phyloP scores from a whole-genome alignment of 2,797 vertebrate species.

The Threskiornis aethiopicus region DNA sequence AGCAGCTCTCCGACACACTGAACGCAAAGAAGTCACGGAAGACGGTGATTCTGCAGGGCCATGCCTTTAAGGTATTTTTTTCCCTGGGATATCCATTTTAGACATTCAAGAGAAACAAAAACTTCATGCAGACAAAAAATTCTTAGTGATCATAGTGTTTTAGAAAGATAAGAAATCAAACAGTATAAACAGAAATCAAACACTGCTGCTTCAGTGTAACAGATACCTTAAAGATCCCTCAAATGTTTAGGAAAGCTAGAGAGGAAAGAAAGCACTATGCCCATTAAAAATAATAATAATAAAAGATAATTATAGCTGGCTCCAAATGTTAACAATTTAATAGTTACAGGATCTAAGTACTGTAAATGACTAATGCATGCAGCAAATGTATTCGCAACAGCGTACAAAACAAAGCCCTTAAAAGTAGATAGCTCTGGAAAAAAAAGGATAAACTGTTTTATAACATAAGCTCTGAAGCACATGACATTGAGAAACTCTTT shows the following conservation, averaged over 20 bases:
- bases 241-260: neutral
- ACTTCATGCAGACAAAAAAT: neutral
- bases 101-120: neutral
- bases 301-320: slow-evolving; percentile 54
- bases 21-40: neutral
- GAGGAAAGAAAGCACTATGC: neutral
- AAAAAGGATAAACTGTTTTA: slow-evolving; percentile 28
- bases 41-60: neutral
- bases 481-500: neutral
- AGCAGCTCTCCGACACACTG: neutral
- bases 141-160: neutral
- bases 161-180: neutral
- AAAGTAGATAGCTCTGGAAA: slow-evolving; percentile 26
- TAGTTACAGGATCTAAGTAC: slow-evolving; percentile 56
- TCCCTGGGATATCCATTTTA: neutral
- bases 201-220: neutral
- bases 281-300: slow-evolving; percentile 50
- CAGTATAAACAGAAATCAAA: neutral
- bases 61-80: neutral
- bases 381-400: slow-evolving; percentile 30
- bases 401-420: slow-evolving; percentile 38
- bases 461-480: neutral
- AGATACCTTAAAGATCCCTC: neutral
- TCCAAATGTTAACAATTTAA: slow-evolving; percentile 57
- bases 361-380: slow-evolving; percentile 57